Percentiles rank a stretch among this genome's conserved stretches.
Evolutionary conservation across 2,113 vertebrate genomes (phyloP).

Genomic region (Gopherus flavomarginatus): DNA sequence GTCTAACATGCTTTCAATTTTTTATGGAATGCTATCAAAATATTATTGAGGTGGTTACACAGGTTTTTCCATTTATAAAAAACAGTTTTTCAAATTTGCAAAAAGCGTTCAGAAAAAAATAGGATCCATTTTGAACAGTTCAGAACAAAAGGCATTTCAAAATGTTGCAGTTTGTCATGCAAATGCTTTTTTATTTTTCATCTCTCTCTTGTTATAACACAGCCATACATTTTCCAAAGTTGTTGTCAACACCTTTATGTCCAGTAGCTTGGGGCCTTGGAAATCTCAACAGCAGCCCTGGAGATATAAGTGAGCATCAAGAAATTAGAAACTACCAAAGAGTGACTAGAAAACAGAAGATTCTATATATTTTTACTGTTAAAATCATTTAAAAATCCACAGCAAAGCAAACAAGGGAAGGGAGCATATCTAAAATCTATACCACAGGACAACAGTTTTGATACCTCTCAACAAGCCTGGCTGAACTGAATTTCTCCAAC

Average conservation of each 20-base stretch:
- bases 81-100: neutral
- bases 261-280: neutral
- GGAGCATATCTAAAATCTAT: neutral
- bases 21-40: neutral
- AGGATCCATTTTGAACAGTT: neutral
- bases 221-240: neutral
- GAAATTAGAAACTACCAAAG: neutral
- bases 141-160: neutral
- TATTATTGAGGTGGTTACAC: neutral
- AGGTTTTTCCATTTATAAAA: neutral
- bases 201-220: neutral
- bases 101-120: neutral
- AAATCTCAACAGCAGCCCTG: neutral
- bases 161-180: neutral
- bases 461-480: neutral
- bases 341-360: neutral
- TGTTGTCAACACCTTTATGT: neutral
- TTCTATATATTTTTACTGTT: neutral
- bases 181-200: neutral
- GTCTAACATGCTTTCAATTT: neutral
- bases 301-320: neutral
- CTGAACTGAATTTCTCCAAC: neutral
- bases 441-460: neutral
- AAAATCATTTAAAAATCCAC: neutral
- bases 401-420: neutral